A percentile compares a stretch with the other conserved stretches of the same genome.
These are phyloP conservation scores for Pseudomyrmex concolor DNA, from an alignment of 1,140 invertebrate genomes.

Conservation along the genomic window DNA sequence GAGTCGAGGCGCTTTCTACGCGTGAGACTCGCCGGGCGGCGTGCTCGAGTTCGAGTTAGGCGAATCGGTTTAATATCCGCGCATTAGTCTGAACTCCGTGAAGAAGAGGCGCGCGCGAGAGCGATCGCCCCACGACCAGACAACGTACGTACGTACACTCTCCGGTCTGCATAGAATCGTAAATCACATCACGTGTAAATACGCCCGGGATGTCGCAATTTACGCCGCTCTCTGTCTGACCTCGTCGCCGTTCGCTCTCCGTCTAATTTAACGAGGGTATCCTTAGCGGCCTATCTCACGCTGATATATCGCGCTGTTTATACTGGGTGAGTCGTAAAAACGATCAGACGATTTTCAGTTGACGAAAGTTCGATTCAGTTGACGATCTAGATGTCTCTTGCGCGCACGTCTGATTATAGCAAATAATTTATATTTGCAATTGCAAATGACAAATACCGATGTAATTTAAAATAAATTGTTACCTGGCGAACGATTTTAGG, in stretches of 20 bases:
- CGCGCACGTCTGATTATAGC: no score
- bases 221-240: constrained; percentile 19
- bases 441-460: no score
- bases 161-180: constrained; percentile 35
- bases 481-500: no score
- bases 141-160: neutral
- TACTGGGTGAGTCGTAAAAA: neutral
- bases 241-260: constrained; percentile 24
- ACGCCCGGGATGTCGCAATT: constrained; percentile 27
- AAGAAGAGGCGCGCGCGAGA: constrained; percentile 35
- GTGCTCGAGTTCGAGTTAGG: constrained; percentile 35
- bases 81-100: constrained; percentile 46
- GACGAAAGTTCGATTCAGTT: neutral
- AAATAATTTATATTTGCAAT: no score
- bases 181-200: constrained; percentile 52
- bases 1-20: constrained; percentile 50
- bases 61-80: constrained; percentile 56
- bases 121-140: constrained; percentile 15
- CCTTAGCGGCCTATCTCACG: neutral
- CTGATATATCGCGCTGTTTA: constrained; percentile 21
- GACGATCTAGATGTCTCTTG: no score
- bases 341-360: neutral
- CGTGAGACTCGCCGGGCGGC: neutral
- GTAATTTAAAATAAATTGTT: no score
- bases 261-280: constrained; percentile 51